Conservation (phyloP, 2,888 invertebrate species). For the Drepana falcataria region DNA sequence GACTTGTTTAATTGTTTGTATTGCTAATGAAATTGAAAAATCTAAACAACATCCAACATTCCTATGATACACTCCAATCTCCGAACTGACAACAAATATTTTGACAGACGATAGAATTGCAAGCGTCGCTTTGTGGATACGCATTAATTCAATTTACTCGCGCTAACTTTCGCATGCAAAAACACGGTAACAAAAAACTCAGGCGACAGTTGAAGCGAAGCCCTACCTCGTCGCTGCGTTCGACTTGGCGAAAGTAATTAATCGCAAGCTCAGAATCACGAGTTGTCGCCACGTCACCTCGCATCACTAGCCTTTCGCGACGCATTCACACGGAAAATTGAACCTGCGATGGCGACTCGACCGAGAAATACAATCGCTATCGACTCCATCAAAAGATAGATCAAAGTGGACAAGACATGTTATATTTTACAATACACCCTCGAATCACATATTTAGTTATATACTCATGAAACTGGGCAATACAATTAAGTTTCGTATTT, state of each 20-base stretch:
- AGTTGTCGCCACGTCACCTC: slow-evolving; percentile 66
- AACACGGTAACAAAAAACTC: slow-evolving; percentile 56
- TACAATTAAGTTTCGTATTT: slow-evolving; percentile 50
- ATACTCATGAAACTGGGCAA: slow-evolving; percentile 36
- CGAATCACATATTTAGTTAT: slow-evolving; percentile 19
- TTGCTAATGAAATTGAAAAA: background rate
- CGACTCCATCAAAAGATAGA: slow-evolving; percentile 24
- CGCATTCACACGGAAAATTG: slow-evolving; percentile 69
- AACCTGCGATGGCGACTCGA: slow-evolving; percentile 51
- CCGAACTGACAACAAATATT: background rate
- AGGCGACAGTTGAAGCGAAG: slow-evolving; percentile 57
- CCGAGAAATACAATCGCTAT: slow-evolving; percentile 52
- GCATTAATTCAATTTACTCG: slow-evolving; percentile 29
- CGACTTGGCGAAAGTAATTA: slow-evolving; percentile 68
- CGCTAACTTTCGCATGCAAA: slow-evolving; percentile 33
- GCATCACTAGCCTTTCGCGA: slow-evolving; percentile 54
- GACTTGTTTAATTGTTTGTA: no score
- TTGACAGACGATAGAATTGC: slow-evolving; percentile 1
- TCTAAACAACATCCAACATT: slow-evolving; percentile 6
- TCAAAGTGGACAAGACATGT: slow-evolving; percentile 11
- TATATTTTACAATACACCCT: slow-evolving; percentile 8
- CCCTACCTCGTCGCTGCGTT: slow-evolving; percentile 48
- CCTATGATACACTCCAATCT: background rate
- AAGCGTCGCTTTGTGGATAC: slow-evolving; percentile 15
- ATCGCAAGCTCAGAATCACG: slow-evolving; percentile 48